These are phyloP conservation scores for Heliconius ethilla DNA, from an alignment of 2,888 invertebrate genomes.

Conservation along the genomic window DNA sequence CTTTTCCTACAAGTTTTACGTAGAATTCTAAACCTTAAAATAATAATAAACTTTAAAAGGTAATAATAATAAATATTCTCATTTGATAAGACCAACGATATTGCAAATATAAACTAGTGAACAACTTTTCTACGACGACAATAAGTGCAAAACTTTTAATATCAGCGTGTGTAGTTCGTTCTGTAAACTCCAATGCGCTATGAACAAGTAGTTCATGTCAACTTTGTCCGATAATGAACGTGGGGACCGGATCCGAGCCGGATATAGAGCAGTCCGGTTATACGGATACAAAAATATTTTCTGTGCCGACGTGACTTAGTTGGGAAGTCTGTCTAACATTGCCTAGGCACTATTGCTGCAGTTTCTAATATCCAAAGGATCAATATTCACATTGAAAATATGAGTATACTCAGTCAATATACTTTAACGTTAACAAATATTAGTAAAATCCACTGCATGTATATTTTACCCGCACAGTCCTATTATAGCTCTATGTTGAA, in stretches of 20 bases:
- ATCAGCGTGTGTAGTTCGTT: slow-evolving; percentile 34
- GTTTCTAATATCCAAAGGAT: neutral
- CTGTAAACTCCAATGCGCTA: slow-evolving; percentile 32
- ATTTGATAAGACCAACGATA: slow-evolving; percentile 9
- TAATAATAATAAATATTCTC: neutral
- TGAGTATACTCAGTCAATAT: neutral
- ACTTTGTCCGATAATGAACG: slow-evolving; percentile 44
- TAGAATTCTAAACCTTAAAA: neutral
- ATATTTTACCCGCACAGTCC: neutral
- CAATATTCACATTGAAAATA: neutral
- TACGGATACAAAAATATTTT: slow-evolving; percentile 34
- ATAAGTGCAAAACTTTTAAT: slow-evolving; percentile 42
- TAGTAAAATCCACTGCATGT: neutral
- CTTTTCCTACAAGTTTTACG: neutral
- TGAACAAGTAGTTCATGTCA: slow-evolving; percentile 39
- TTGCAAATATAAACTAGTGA: slow-evolving; percentile 1
- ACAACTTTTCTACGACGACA: slow-evolving; percentile 32
- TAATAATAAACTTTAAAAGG: neutral
- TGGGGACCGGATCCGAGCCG: slow-evolving; percentile 30
- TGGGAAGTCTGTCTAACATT: neutral
- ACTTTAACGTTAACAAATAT: neutral
- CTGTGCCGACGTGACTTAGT: slow-evolving; percentile 6
- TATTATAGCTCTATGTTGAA: neutral
- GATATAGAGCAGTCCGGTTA: slow-evolving; percentile 32
- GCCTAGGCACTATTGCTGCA: neutral